Percentiles rank a stretch among this genome's conserved stretches.
Evolutionary conservation across 2,888 invertebrate species (phyloP).

Genomic region (Apoda limacodes): DNA sequence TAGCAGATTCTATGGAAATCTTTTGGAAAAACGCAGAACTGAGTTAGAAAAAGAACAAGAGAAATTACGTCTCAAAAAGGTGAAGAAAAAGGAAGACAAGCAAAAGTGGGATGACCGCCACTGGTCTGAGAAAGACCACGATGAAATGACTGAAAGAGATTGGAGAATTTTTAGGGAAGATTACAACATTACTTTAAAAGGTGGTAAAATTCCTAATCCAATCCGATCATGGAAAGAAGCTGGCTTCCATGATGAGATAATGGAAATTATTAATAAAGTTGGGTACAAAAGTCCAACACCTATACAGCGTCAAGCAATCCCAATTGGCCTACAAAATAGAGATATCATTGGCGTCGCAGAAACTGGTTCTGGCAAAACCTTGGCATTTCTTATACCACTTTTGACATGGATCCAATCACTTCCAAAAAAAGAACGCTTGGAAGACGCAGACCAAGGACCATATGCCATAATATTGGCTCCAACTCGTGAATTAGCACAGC

Average conservation of each 20-base stretch:
- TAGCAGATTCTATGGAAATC: slow-evolving; percentile 95
- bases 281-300: slow-evolving; percentile 99
- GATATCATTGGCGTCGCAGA: slow-evolving; percentile 99
- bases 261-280: slow-evolving; percentile 93
- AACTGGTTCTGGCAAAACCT: slow-evolving; percentile 98
- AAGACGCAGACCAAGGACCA: slow-evolving; percentile 95
- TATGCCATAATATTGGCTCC: slow-evolving; percentile 99
- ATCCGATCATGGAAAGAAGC: slow-evolving; percentile 96
- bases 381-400: slow-evolving; percentile 97
- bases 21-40: slow-evolving; percentile 94
- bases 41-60: slow-evolving; percentile 98
- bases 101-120: slow-evolving; percentile 99
- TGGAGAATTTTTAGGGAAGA: slow-evolving; percentile 99
- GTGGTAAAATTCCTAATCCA: slow-evolving; percentile 96
- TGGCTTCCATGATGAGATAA: slow-evolving; percentile 87
- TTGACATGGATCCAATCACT: slow-evolving; percentile 98
- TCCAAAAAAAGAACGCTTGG: slow-evolving; percentile 93
- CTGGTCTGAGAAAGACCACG: slow-evolving; percentile 95
- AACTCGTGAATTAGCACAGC: slow-evolving; percentile 98
- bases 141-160: slow-evolving; percentile 98
- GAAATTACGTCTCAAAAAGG: slow-evolving; percentile 90
- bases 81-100: slow-evolving; percentile 96
- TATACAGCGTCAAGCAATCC: slow-evolving; percentile 99
- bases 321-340: slow-evolving; percentile 93
- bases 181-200: slow-evolving; percentile 98